phyloP scores from a whole-genome alignment of 2,888 invertebrate genomes.

The Tipula confusa region DNA sequence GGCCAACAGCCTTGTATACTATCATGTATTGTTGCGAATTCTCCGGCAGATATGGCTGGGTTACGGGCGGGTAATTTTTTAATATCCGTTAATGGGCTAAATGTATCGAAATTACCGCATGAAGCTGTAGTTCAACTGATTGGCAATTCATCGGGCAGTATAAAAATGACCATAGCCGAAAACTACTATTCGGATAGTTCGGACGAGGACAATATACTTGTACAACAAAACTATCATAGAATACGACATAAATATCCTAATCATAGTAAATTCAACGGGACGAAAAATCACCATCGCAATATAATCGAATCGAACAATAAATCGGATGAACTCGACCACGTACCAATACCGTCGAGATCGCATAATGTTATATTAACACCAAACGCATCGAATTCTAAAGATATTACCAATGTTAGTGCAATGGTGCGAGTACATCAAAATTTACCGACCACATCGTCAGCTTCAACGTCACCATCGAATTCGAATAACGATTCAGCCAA shows the following conservation, averaged over 20 bases:
- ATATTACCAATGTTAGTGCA: slow-evolving; percentile 50
- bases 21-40: slow-evolving; percentile 85
- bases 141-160: slow-evolving; percentile 76
- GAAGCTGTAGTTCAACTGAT: slow-evolving; percentile 90
- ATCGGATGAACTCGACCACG: neutral
- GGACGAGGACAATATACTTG: slow-evolving; percentile 65
- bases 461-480: neutral
- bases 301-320: neutral
- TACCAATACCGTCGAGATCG: slow-evolving; percentile 33
- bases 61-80: slow-evolving; percentile 88
- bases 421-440: slow-evolving; percentile 43
- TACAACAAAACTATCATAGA: slow-evolving; percentile 38
- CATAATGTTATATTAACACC: slow-evolving; percentile 41
- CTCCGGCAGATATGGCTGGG: slow-evolving; percentile 87
- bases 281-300: neutral
- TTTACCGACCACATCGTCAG: slow-evolving; percentile 37
- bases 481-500: neutral
- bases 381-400: slow-evolving; percentile 43
- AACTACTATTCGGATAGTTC: slow-evolving; percentile 82
- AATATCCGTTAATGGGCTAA: slow-evolving; percentile 85
- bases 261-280: slow-evolving; percentile 32
- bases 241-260: slow-evolving; percentile 34
- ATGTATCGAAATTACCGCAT: slow-evolving; percentile 87
- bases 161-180: slow-evolving; percentile 81
- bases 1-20: slow-evolving; percentile 94